Evolutionary conservation across 2,797 vertebrate genomes (phyloP).

Genomic region (Chaetodon trifasciatus): DNA sequence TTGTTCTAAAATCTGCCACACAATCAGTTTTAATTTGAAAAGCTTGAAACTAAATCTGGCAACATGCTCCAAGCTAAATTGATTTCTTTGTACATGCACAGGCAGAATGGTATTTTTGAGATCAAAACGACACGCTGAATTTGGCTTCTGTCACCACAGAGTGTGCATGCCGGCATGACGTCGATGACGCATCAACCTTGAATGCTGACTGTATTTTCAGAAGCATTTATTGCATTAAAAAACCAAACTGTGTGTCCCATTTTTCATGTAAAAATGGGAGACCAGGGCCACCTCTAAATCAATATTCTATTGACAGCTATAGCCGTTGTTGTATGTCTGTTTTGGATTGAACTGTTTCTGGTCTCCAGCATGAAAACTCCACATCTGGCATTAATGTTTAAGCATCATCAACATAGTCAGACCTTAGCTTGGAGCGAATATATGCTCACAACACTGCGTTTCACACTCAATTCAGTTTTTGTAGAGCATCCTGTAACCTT

Average conservation of each 20-base stretch:
- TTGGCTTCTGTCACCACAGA: background rate
- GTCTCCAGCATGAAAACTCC: background rate
- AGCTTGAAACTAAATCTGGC: background rate
- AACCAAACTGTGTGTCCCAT: background rate
- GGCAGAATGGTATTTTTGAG: background rate
- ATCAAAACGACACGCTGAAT: conserved; percentile 6
- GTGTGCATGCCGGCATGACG: background rate
- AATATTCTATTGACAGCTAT: background rate
- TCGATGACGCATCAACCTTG: background rate
- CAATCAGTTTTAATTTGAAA: background rate
- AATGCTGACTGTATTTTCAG: background rate
- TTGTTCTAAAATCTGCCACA: background rate
- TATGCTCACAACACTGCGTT: background rate
- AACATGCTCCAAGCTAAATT: conserved; percentile 1
- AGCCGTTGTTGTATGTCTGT: background rate
- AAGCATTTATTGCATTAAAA: background rate
- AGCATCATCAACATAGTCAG: background rate
- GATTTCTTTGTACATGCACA: background rate
- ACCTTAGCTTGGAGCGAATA: background rate
- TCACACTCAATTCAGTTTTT: background rate
- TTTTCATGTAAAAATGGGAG: background rate
- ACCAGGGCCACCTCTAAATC: background rate
- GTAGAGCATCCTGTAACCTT: background rate
- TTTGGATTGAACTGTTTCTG: background rate
- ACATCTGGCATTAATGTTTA: conserved; percentile 6